A percentile compares a stretch with the other conserved stretches of the same genome.
Evolutionary conservation across 1,140 invertebrate genomes (phyloP).

Genomic region (Drosophila ercepeae): DNA sequence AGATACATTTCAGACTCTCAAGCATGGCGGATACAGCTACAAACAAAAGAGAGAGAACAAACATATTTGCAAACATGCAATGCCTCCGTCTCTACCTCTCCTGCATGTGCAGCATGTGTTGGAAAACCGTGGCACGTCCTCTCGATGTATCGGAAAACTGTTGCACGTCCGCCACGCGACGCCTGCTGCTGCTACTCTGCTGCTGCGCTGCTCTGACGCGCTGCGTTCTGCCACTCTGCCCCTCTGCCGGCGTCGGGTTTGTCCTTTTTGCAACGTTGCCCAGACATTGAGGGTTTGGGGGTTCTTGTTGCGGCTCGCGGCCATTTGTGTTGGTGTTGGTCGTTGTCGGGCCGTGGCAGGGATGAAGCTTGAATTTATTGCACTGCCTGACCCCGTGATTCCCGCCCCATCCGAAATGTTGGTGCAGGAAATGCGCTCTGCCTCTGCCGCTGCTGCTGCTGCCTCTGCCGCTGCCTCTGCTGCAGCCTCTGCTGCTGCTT

Average conservation of each 20-base stretch:
- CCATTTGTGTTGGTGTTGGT: conserved; percentile 29
- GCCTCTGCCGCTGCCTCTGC: background rate
- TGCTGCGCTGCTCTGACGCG: conserved; percentile 14
- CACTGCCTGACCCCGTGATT: conserved; percentile 35
- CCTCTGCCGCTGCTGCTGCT: background rate
- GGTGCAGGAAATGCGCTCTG: conserved; percentile 36
- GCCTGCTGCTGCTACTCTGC: conserved; percentile 9
- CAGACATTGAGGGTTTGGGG: conserved; percentile 72
- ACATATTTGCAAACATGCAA: background rate
- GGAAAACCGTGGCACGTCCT: conserved; percentile 64
- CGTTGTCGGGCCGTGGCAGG: conserved; percentile 50
- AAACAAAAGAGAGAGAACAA: background rate
- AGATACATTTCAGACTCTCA: background rate
- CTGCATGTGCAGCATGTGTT: conserved; percentile 71
- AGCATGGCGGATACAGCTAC: background rate
- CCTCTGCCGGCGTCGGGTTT: conserved; percentile 26
- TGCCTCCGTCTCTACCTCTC: background rate
- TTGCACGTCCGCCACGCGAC: conserved; percentile 72
- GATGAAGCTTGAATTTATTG: conserved; percentile 76
- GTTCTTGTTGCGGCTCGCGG: conserved; percentile 39
- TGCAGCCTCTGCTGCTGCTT: conserved; percentile 9
- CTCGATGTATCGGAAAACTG: conserved; percentile 63
- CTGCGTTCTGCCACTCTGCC: background rate
- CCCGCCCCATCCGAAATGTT: conserved; percentile 11
- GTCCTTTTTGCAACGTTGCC: conserved; percentile 62